Evolutionary conservation across 2,113 vertebrate species (phyloP).

Genomic region (Heloderma charlesbogerti): DNA sequence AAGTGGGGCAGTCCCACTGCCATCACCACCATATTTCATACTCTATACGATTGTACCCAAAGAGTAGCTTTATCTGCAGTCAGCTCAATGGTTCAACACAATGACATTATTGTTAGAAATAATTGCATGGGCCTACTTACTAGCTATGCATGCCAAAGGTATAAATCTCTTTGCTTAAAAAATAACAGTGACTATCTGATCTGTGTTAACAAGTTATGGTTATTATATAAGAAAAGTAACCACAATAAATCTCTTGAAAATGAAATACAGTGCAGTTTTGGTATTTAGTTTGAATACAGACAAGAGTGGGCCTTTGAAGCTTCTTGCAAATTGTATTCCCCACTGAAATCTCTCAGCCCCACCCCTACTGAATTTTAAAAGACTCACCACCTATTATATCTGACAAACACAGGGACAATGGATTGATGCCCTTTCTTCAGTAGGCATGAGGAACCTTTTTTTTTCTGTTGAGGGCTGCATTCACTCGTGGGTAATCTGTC

Average conservation of each 20-base stretch:
- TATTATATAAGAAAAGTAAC: neutral
- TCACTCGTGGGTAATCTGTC: too few species aligned
- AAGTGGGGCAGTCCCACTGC: neutral
- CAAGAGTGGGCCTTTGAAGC: neutral
- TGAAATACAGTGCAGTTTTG: neutral
- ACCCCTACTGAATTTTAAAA: neutral
- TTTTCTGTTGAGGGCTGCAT: too few species aligned
- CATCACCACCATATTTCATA: neutral
- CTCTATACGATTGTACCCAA: neutral
- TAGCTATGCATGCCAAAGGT: neutral
- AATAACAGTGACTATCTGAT: neutral
- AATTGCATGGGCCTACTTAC: neutral
- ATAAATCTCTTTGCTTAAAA: neutral
- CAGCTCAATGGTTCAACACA: too few species aligned
- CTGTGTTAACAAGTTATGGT: neutral
- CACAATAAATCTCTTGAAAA: neutral
- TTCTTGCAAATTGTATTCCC: neutral
- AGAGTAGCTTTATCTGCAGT: neutral
- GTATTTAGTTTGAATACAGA: neutral
- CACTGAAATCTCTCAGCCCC: neutral
- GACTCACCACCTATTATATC: neutral
- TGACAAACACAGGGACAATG: neutral
- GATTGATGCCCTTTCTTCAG: neutral
- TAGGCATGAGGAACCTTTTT: neutral
- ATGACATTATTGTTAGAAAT: neutral